Evolutionary conservation across 2,797 vertebrate species (phyloP).

Genomic region (Clarias fuscus): DNA sequence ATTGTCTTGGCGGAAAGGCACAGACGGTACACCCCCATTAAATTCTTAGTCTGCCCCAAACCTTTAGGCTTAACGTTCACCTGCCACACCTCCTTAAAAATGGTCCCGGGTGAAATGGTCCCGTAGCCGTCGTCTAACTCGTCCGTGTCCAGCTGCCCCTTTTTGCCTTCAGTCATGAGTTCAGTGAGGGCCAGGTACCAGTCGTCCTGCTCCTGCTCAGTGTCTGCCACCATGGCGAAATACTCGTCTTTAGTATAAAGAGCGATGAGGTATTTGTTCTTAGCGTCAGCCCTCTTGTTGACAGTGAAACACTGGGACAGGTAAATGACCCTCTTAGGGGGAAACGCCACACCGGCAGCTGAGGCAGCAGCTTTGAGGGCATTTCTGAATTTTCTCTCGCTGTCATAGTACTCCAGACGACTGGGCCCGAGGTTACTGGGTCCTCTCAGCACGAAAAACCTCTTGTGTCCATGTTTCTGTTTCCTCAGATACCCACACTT

Average conservation of each 20-base stretch:
- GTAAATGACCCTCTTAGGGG: conserved; percentile 76
- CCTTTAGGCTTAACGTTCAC: conserved; percentile 84
- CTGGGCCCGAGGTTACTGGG: conserved; percentile 73
- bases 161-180: conserved; percentile 76
- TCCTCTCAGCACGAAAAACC: conserved; percentile 82
- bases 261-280: conserved; percentile 86
- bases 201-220: conserved; percentile 82
- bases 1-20: conserved; percentile 83
- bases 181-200: conserved; percentile 83
- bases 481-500: conserved; percentile 86
- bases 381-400: conserved; percentile 85
- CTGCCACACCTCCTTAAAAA: conserved; percentile 86
- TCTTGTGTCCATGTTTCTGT: conserved; percentile 82
- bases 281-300: conserved; percentile 84
- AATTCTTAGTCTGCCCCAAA: conserved; percentile 81
- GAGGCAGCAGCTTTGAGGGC: conserved; percentile 72
- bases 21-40: conserved; percentile 82
- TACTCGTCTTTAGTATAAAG: conserved; percentile 85
- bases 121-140: conserved; percentile 75
- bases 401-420: conserved; percentile 86
- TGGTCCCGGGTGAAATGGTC: conserved; percentile 69
- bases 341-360: conserved; percentile 35
- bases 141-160: conserved; percentile 60
- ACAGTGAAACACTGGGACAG: conserved; percentile 82
- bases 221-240: conserved; percentile 83